phyloP scores from a whole-genome alignment of 2,113 vertebrate genomes.

The Steatornis caripensis region DNA sequence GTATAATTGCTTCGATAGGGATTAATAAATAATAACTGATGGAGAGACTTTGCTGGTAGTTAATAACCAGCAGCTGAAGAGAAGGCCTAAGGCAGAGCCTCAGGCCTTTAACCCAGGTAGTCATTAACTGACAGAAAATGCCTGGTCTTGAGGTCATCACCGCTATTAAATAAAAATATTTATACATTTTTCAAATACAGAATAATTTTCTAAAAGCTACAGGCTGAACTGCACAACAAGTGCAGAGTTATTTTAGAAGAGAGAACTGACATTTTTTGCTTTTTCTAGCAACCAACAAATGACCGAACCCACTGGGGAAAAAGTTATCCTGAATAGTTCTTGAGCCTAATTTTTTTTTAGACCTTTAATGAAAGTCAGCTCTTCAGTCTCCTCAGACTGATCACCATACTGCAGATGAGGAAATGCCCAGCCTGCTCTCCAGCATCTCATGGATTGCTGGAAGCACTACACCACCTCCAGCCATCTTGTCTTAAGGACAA shows the following conservation, averaged over 20 bases:
- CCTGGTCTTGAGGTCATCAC: slow-evolving; percentile 45
- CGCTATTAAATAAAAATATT: slow-evolving; percentile 29
- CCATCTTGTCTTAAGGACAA: neutral
- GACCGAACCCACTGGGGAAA: neutral
- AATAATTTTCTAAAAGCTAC: slow-evolving; percentile 30
- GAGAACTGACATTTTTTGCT: neutral
- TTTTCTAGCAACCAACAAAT: neutral
- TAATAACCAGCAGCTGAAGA: slow-evolving; percentile 51
- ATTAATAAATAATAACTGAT: slow-evolving; percentile 66
- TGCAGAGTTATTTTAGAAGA: neutral
- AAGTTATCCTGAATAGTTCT: neutral
- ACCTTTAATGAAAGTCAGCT: neutral
- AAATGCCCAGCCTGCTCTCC: neutral
- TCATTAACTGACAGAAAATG: slow-evolving; percentile 68
- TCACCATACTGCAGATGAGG: neutral
- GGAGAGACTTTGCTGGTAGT: slow-evolving; percentile 42
- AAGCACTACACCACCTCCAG: neutral
- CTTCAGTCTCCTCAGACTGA: neutral
- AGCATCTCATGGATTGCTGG: neutral
- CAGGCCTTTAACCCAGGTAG: neutral
- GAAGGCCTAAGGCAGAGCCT: neutral
- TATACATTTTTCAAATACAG: slow-evolving; percentile 41
- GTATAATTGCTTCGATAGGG: slow-evolving; percentile 60
- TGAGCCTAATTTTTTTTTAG: neutral
- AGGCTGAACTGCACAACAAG: neutral